Evolutionary conservation across 2,797 vertebrate genomes (phyloP).

Genomic region (Protosalanx chinensis): DNA sequence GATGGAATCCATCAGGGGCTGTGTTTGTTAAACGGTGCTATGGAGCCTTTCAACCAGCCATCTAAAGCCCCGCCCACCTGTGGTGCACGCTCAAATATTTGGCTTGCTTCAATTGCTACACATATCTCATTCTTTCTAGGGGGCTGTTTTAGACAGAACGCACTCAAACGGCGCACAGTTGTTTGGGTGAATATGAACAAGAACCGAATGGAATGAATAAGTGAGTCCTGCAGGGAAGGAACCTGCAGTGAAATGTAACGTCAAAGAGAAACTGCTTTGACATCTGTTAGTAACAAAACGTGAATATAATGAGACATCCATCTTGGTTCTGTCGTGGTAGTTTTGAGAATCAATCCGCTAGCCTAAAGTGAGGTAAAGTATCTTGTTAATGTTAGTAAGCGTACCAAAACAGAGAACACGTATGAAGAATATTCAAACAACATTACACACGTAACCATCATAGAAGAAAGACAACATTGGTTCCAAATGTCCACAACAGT

Average conservation of each 20-base stretch:
- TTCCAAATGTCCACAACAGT: too few species aligned
- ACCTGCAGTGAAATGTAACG: conserved; percentile 52
- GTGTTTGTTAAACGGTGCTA: too few species aligned
- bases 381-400: too few species aligned
- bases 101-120: conserved; percentile 15
- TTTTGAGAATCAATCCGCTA: too few species aligned
- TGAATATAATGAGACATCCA: conserved; percentile 77
- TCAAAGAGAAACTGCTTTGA: conserved; percentile 68
- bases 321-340: conserved; percentile 52
- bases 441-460: too few species aligned
- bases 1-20: too few species aligned
- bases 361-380: too few species aligned
- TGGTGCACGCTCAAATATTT: conserved; percentile 5
- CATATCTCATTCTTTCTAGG: too few species aligned
- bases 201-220: conserved; percentile 29
- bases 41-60: conserved; percentile 6
- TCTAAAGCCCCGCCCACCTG: too few species aligned
- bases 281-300: conserved; percentile 73
- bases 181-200: conserved; percentile 28
- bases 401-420: too few species aligned
- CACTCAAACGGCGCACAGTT: conserved; percentile 43
- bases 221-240: conserved; percentile 15
- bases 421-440: too few species aligned
- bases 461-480: too few species aligned
- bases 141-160: conserved; percentile 30